A percentile compares a stretch with the other conserved stretches of the same genome.
Conservation (phyloP, 2,113 vertebrate genomes). For the Mugil cephalus region DNA sequence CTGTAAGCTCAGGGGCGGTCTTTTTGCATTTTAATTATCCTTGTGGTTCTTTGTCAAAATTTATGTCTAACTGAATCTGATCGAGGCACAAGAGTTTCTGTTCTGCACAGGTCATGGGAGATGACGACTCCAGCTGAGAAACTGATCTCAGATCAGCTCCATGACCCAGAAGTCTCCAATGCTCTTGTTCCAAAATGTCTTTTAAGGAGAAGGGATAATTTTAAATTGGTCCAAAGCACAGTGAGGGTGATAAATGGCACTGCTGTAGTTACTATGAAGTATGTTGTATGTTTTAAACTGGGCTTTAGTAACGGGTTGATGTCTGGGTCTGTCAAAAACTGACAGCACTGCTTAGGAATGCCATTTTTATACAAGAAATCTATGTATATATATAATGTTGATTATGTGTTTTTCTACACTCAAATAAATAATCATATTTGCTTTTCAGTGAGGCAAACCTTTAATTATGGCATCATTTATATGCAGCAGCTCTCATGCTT, state of each 20-base stretch:
- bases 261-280: background rate
- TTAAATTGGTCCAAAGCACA: too few relatives aligned
- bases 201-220: too few relatives aligned
- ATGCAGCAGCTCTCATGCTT: too few relatives aligned
- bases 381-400: constrained; percentile 1
- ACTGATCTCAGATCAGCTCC: too few relatives aligned
- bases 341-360: background rate
- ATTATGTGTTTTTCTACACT: background rate
- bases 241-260: too few relatives aligned
- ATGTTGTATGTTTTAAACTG: background rate
- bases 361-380: background rate
- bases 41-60: background rate
- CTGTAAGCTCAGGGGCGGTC: constrained; percentile 18
- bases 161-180: too few relatives aligned
- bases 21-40: background rate
- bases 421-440: constrained; percentile 20
- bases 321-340: background rate
- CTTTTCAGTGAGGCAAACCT: background rate
- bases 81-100: background rate
- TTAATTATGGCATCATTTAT: too few relatives aligned
- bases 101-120: too few relatives aligned
- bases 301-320: background rate
- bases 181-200: too few relatives aligned
- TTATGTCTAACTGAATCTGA: background rate
- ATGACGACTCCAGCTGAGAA: too few relatives aligned